These are phyloP conservation scores for Cylloceria caligata DNA, from an alignment of 2,888 invertebrate species.

Conservation along the genomic window DNA sequence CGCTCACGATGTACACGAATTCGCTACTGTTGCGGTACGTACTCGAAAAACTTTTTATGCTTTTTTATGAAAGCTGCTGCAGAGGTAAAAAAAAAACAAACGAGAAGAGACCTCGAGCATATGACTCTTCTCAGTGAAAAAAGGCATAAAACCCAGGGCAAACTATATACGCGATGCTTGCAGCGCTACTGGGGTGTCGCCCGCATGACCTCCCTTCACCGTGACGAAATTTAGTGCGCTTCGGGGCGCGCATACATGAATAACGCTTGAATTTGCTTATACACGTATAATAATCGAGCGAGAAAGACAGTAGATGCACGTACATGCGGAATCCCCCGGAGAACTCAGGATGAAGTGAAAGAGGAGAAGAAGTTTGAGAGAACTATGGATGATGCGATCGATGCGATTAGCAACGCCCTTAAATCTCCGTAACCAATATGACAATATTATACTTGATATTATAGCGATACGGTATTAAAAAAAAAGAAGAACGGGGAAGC, in stretches of 20 bases:
- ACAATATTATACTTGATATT: constrained; percentile 22
- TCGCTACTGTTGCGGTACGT: constrained; percentile 31
- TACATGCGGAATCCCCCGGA: constrained; percentile 53
- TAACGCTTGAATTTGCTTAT: constrained; percentile 78
- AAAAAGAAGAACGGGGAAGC: background rate
- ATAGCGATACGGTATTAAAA: constrained; percentile 20
- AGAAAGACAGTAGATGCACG: constrained; percentile 30
- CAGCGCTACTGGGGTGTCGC: constrained; percentile 72
- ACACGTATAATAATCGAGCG: constrained; percentile 68
- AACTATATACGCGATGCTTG: constrained; percentile 52
- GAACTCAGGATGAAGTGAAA: constrained; percentile 46
- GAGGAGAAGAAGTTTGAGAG: constrained; percentile 48
- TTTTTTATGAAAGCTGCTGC: constrained; percentile 53
- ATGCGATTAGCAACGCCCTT: constrained; percentile 42
- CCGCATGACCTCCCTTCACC: constrained; percentile 75
- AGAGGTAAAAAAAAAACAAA: constrained; percentile 42
- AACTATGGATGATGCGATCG: constrained; percentile 53
- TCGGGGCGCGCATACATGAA: constrained; percentile 78
- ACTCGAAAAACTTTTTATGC: constrained; percentile 55
- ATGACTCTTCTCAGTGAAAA: constrained; percentile 79
- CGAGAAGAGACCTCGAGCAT: constrained; percentile 73
- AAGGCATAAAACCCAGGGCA: constrained; percentile 78
- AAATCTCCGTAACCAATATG: constrained; percentile 27
- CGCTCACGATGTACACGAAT: background rate
- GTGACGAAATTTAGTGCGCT: constrained; percentile 82